Base-by-base conservation (phyloP, 2,888 invertebrate genomes). In the Mellilla xanthometata region DNA sequence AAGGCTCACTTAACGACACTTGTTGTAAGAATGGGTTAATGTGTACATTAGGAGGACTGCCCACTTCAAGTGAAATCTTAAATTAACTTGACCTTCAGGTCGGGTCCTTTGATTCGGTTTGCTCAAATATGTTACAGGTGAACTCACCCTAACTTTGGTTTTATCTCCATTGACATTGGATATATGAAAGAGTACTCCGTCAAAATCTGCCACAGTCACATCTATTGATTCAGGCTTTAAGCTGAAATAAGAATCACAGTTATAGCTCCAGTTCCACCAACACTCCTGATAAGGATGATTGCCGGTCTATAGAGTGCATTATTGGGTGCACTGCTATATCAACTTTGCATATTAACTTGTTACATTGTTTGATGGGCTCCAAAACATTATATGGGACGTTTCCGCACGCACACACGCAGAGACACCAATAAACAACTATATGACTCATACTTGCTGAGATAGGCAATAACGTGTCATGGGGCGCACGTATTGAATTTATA, bases 121-220 rank as follows among this genome's bases (percentile, higher is more conserved):
- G 4, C 15, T 19, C 15, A 19, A 6, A 6, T 12, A 9, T n/a
- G n/a, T 34, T 24, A 8, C 11, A 13, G 33, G 11, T 8, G 51
- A 29, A 79, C 95, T 93, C 90, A 99, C 98, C 92, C 96, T 94
- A 91, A 99, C 94, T 95, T 98, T 99, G 72, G 96, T 95, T 92
- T 98, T 98, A 87, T 99, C 98, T 72, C 95, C 95, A 88, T 97
- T 96, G 70, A 97, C 92, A 92, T 99, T 99, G 54, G 99, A 98
- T 91, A 99, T 95, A 90, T 98, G 99, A 92, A 98, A 99, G 62
- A 99, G 90, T 55, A 98, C 99, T 68, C 99, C 99, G 92, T 99
- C 99, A 91, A 99, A 99, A 91, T 99, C 99, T 65, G 97, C 97
- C 79, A 97, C 94, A 61, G 92, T 94, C 70, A 99, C 95, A 91